Percentiles rank a stretch among this genome's conserved stretches.
These are phyloP conservation scores for Drosophila oshimai DNA, from an alignment of 1,140 invertebrate genomes.

Conservation along the genomic window DNA sequence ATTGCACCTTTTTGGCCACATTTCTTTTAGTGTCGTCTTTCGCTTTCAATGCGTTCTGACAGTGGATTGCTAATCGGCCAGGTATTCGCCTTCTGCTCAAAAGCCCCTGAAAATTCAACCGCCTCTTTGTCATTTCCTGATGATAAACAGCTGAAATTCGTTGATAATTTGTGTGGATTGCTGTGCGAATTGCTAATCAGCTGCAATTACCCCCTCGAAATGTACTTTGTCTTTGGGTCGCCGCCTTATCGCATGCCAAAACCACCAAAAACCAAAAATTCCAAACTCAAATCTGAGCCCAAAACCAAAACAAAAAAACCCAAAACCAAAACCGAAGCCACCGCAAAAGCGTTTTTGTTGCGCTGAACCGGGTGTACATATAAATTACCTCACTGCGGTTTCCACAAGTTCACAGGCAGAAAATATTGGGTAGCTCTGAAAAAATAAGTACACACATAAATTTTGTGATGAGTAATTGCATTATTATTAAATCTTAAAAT, in stretches of 20 bases:
- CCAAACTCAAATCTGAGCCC: slow-evolving; percentile 3
- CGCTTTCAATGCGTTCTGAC: slow-evolving; percentile 75
- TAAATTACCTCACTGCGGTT: slow-evolving; percentile 21
- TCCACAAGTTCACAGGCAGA: not conserved
- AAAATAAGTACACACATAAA: too few species aligned
- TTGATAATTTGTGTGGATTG: slow-evolving; percentile 32
- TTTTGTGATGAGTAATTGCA: too few species aligned
- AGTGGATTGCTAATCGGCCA: slow-evolving; percentile 70
- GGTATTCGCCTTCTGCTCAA: slow-evolving; percentile 49
- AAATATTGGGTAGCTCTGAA: not conserved
- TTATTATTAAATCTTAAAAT: too few species aligned
- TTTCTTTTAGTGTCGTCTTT: slow-evolving; percentile 54
- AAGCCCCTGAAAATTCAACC: slow-evolving; percentile 8
- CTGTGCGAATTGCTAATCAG: slow-evolving; percentile 27
- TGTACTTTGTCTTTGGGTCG: not conserved
- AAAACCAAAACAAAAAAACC: not conserved
- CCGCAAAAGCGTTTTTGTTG: slow-evolving; percentile 2
- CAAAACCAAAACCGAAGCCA: slow-evolving; percentile 4
- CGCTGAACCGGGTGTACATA: slow-evolving; percentile 3
- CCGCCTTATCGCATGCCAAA: slow-evolving; percentile 41
- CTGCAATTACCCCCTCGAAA: not conserved
- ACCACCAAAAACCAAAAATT: not conserved
- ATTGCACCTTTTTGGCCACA: slow-evolving; percentile 68
- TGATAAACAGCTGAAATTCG: slow-evolving; percentile 28
- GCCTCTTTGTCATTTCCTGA: slow-evolving; percentile 51